These are phyloP conservation scores for Meleagris gallopavo DNA, from an alignment of 2,113 vertebrate species.

Conservation along the genomic window DNA sequence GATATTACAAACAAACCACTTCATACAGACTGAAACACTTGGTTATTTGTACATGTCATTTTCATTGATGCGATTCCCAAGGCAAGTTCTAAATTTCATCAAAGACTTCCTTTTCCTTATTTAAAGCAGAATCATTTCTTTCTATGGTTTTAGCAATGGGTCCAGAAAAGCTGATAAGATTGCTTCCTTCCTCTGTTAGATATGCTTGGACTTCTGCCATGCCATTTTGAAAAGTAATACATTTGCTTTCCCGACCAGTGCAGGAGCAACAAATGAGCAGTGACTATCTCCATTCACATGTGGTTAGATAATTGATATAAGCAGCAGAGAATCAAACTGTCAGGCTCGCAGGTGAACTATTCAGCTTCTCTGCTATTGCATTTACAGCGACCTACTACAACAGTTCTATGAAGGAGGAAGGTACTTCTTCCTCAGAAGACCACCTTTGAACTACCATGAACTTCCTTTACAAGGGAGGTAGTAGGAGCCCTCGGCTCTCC, in stretches of 20 bases:
- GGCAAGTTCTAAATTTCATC: constrained; percentile 72
- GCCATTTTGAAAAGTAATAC: constrained; percentile 67
- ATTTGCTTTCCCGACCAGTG: constrained; percentile 63
- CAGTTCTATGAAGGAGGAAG: not conserved
- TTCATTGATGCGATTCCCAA: constrained; percentile 65
- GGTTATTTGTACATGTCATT: constrained; percentile 49
- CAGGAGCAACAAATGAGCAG: constrained; percentile 35
- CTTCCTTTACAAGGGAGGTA: not conserved
- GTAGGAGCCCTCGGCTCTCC: not conserved
- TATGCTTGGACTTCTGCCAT: constrained; percentile 75
- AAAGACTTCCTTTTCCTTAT: constrained; percentile 76
- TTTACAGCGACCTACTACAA: not conserved
- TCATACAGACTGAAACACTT: constrained; percentile 35
- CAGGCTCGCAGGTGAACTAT: not conserved
- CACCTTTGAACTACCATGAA: not conserved
- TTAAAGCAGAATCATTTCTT: constrained; percentile 80
- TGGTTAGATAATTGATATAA: not conserved
- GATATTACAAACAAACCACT: constrained; percentile 54
- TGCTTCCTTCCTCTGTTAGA: constrained; percentile 78
- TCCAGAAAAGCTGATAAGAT: constrained; percentile 76
- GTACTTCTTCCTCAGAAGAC: not conserved
- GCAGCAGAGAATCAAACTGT: not conserved
- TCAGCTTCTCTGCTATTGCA: not conserved
- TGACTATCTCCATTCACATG: constrained; percentile 24
- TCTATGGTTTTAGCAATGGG: constrained; percentile 76